Conservation (phyloP, 2,888 invertebrate species). For the Trachelus troglodyta region DNA sequence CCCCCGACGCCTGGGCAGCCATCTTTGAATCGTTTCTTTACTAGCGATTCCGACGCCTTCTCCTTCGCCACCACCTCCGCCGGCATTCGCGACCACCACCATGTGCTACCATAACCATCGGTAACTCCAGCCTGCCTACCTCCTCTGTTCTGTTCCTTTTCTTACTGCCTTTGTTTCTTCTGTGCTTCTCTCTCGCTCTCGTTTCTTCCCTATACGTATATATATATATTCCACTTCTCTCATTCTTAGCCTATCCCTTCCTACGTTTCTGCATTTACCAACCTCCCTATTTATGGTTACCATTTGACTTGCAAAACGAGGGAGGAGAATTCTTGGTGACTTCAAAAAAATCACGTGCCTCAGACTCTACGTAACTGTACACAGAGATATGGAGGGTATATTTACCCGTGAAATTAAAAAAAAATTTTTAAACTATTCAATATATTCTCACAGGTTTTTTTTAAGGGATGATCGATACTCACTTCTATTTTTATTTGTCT, state of each 20-base stretch:
- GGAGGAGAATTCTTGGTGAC: constrained; percentile 37
- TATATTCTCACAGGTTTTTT: too few relatives aligned
- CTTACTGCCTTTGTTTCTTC: constrained; percentile 26
- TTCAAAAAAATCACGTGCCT: constrained; percentile 13
- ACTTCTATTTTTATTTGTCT: not conserved
- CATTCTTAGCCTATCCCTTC: constrained; percentile 9
- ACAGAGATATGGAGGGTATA: too few relatives aligned
- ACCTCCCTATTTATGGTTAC: constrained; percentile 46
- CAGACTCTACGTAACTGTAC: not conserved
- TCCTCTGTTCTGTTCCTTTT: not conserved
- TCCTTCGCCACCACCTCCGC: constrained; percentile 10
- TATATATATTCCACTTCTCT: constrained; percentile 2
- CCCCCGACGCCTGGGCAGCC: constrained; percentile 36
- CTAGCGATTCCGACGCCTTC: constrained; percentile 31
- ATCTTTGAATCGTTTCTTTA: constrained; percentile 54
- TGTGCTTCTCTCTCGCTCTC: constrained; percentile 9
- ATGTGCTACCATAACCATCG: constrained; percentile 3
- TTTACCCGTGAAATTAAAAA: too few relatives aligned
- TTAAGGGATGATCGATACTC: not conserved
- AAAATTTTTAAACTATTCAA: too few relatives aligned
- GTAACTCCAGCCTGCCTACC: not conserved
- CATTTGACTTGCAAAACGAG: constrained; percentile 58
- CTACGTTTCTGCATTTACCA: constrained; percentile 26
- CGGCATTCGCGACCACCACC: constrained; percentile 13
- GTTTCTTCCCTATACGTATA: not conserved